Base-by-base conservation (phyloP, 2,888 invertebrate species). In the Papilio elwesi region DNA sequence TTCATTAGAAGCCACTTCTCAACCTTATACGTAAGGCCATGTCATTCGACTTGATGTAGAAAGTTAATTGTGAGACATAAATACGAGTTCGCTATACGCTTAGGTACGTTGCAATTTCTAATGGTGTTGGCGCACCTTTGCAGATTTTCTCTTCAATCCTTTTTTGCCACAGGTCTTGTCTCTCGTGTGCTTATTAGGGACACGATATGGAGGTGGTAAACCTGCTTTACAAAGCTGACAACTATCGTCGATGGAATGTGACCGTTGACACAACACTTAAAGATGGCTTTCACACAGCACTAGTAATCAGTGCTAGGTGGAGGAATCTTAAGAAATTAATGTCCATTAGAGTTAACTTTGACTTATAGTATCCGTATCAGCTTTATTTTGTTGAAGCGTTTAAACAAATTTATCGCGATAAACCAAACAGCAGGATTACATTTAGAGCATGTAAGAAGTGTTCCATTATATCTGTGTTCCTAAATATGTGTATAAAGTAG, bases 31-130 rank as follows among this genome's bases (percentile, higher is more conserved):
- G 49, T 67, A 72, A 73, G 55, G 67, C 71, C 76, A 75, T 74
- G 69, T 72, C 72, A 74, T 76, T 76, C 77, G 75, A 78, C 76
- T 79, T 76, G 78, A 78, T 63, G 78, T 80, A 80, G 80, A 80
- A 80, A 80, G 80, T 80, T 80, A 80, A 80, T 80, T 80, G 78
- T 79, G 74, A 79, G 66, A 72, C 79, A 79, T 76, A 79, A 77
- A 78, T 76, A 77, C 75, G 74, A 77, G 77, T 78, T 76, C 73
- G 74, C 74, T 77, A 75, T 78, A 78, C 78, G 76, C 26, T 26
- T 76, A 70, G 74, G 71, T 71, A 62, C 52, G 75, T 76, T 77
- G 78, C 77, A 80, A 77, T 80, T 80, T 80, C 80, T 80, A 80
- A 80, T 80, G 79, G 79, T 77, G 80, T 78, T 77, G 57, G 63